Conservation (phyloP, 2,888 invertebrate species). For the Eupithecia inturbata region DNA sequence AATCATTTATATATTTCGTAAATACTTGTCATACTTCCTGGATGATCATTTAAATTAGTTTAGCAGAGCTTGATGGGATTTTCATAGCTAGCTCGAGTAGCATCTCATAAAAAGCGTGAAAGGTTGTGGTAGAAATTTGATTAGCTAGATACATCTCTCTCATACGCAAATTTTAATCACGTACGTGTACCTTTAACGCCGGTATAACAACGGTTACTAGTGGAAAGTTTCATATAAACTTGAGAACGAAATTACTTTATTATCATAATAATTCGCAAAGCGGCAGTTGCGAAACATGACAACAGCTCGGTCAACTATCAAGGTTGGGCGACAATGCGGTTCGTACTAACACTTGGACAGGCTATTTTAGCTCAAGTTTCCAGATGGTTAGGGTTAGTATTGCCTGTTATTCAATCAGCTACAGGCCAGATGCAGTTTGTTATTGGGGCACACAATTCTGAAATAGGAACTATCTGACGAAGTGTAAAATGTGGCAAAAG, state of each 20-base stretch:
- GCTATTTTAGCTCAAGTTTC: slow-evolving; percentile 6
- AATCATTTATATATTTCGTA: neutral
- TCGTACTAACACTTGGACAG: neutral
- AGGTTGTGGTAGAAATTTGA: neutral
- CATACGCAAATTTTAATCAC: neutral
- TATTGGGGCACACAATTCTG: slow-evolving; percentile 4
- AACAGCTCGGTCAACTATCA: slow-evolving; percentile 24
- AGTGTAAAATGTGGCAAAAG: neutral
- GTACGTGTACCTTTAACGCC: neutral
- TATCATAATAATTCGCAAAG: slow-evolving; percentile 19
- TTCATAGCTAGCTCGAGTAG: neutral
- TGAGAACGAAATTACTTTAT: slow-evolving; percentile 6
- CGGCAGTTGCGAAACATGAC: slow-evolving; percentile 13
- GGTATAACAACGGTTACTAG: neutral
- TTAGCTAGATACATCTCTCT: neutral
- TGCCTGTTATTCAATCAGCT: slow-evolving; percentile 2
- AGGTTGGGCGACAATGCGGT: slow-evolving; percentile 22
- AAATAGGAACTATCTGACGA: neutral
- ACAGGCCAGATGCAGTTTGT: slow-evolving; percentile 18
- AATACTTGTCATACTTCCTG: neutral
- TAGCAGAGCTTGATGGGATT: neutral
- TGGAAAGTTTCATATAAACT: slow-evolving; percentile 13
- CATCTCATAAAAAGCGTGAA: neutral
- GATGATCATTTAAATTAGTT: neutral
- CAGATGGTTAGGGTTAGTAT: neutral